Conservation (phyloP, 2,888 invertebrate genomes). For the Ennomos erosarius region DNA sequence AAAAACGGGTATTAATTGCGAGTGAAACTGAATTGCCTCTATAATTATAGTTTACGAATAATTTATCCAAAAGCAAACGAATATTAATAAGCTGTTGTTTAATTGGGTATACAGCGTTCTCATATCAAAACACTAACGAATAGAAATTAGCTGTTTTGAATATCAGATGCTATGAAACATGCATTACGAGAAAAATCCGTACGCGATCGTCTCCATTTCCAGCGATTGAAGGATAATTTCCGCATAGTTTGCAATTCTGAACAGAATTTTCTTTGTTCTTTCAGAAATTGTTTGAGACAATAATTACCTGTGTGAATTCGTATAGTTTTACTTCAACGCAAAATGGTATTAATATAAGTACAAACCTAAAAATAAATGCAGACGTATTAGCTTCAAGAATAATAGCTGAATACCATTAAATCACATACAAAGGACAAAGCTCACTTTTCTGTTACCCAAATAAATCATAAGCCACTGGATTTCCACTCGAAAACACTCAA, state of each 20-base stretch:
- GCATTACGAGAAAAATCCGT: slow-evolving; percentile 26
- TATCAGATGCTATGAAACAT: slow-evolving; percentile 34
- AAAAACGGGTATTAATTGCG: no score
- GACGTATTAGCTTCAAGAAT: no score
- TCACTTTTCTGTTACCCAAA: slow-evolving; percentile 2
- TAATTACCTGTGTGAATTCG: no score
- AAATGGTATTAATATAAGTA: no score
- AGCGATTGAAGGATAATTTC: slow-evolving; percentile 12
- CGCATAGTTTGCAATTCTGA: slow-evolving; percentile 1
- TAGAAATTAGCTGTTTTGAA: slow-evolving; percentile 36
- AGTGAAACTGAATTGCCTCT: no score
- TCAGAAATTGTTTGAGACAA: not conserved
- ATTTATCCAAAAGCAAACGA: no score
- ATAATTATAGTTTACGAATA: no score
- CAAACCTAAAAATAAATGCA: no score
- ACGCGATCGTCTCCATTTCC: slow-evolving; percentile 6
- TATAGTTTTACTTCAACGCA: not conserved
- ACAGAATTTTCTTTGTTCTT: not conserved
- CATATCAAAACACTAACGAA: slow-evolving; percentile 30
- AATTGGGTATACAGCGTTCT: not conserved
- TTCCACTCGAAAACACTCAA: slow-evolving; percentile 9
- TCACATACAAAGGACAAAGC: not conserved
- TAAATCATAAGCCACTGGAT: not conserved
- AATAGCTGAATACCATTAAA: no score
- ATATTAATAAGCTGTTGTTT: no score